Conservation (phyloP, 1,140 invertebrate genomes). For the Holotrichia oblita region DNA sequence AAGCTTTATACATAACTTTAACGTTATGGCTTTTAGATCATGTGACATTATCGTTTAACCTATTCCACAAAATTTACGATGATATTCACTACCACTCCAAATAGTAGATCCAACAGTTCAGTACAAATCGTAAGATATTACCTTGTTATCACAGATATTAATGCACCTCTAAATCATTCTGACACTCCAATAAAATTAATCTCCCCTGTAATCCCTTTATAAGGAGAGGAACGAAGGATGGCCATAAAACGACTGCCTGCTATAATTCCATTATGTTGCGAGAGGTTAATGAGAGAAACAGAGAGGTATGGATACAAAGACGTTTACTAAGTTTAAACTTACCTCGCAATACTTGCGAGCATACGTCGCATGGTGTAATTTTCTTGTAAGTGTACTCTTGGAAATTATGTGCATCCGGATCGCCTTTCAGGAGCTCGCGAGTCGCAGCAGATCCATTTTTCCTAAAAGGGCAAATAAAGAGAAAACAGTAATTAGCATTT, state of each 20-base stretch:
- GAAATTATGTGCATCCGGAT: conserved; percentile 80
- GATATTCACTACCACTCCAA: neutral
- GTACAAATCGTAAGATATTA: neutral
- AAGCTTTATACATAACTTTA: too few relatives aligned
- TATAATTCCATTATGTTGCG: conserved; percentile 13
- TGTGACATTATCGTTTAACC: too few relatives aligned
- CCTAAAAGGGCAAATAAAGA: conserved; percentile 64
- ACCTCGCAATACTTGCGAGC: conserved; percentile 91
- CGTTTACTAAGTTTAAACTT: conserved; percentile 51
- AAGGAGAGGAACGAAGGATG: neutral
- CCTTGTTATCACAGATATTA: neutral
- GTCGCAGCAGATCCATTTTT: conserved; percentile 77
- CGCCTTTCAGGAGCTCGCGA: conserved; percentile 67
- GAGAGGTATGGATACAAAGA: neutral
- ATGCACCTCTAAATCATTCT: neutral
- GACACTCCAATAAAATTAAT: neutral
- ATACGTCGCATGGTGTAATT: conserved; percentile 93
- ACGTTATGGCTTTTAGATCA: too few relatives aligned
- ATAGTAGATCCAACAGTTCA: neutral
- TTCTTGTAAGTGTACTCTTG: conserved; percentile 96
- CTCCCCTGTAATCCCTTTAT: neutral
- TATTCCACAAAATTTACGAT: neutral
- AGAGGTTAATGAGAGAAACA: neutral
- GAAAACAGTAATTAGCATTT: conserved; percentile 17
- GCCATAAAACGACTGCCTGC: neutral